Evolutionary conservation across 2,113 vertebrate genomes (phyloP).

Genomic region (Sterrhoptilus dennistouni): DNA sequence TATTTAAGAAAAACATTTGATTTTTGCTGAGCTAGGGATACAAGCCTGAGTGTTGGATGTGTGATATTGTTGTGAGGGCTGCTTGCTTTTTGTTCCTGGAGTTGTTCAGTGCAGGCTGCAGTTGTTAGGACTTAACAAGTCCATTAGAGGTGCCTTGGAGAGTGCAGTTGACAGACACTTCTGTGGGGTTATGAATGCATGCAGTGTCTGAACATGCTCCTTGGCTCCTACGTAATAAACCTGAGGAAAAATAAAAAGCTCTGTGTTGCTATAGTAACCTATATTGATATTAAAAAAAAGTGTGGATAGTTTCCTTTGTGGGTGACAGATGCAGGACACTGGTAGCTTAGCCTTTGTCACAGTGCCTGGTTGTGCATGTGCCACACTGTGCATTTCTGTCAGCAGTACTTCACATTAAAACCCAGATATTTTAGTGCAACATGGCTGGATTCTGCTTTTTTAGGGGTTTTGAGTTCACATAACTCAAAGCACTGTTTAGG

Average conservation of each 20-base stretch:
- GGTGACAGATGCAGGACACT: neutral
- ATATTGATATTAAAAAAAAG: neutral
- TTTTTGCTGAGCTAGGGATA: neutral
- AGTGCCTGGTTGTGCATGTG: neutral
- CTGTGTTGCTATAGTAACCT: slow-evolving; percentile 4
- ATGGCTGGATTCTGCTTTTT: neutral
- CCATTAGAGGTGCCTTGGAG: neutral
- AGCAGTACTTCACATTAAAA: neutral
- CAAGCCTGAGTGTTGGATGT: neutral
- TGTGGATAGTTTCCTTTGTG: neutral
- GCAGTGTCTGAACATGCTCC: neutral
- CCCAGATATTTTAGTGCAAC: neutral
- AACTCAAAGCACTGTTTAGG: neutral
- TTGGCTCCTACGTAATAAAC: slow-evolving; percentile 5
- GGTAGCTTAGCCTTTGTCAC: neutral
- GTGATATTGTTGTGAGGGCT: neutral
- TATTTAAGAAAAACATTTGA: neutral
- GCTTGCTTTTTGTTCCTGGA: neutral
- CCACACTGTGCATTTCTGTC: neutral
- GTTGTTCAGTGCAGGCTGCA: neutral
- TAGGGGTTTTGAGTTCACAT: neutral
- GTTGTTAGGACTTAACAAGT: neutral
- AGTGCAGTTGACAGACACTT: neutral
- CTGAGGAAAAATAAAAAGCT: slow-evolving; percentile 1
- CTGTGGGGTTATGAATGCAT: neutral